Evolutionary conservation across 2,113 vertebrate genomes (phyloP).

Genomic region (Pangasianodon hypophthalmus): DNA sequence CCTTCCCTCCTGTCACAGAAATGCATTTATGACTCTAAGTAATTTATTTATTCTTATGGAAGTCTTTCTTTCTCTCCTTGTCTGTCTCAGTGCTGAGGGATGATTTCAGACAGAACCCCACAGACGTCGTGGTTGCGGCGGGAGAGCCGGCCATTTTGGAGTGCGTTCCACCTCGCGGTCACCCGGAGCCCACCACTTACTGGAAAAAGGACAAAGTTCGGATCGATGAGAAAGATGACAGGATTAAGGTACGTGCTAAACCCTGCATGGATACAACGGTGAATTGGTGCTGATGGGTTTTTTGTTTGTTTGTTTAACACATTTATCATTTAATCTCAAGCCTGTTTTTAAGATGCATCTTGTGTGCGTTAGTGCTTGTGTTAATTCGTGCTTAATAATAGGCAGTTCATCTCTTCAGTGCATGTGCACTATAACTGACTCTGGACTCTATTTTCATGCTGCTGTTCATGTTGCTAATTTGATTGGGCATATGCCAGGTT

Average conservation of each 20-base stretch:
- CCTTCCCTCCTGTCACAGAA: background rate
- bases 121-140: conserved; percentile 93
- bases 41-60: background rate
- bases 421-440: too few relatives aligned
- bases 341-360: too few relatives aligned
- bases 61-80: background rate
- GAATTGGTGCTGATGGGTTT: background rate
- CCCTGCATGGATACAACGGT: background rate
- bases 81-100: conserved; percentile 86
- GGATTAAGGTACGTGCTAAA: conserved; percentile 84
- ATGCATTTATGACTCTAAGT: background rate
- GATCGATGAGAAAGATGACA: conserved; percentile 92
- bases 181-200: conserved; percentile 96
- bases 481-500: background rate
- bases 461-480: too few relatives aligned
- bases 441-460: background rate
- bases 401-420: background rate
- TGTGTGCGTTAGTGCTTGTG: too few relatives aligned
- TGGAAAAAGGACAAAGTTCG: conserved; percentile 98
- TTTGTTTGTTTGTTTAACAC: background rate
- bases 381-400: too few relatives aligned
- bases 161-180: conserved; percentile 93
- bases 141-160: conserved; percentile 96
- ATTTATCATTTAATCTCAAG: too few relatives aligned
- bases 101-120: conserved; percentile 97